Evolutionary conservation across 1,140 invertebrate genomes (phyloP).

Genomic region (Drosophila ercepeae): DNA sequence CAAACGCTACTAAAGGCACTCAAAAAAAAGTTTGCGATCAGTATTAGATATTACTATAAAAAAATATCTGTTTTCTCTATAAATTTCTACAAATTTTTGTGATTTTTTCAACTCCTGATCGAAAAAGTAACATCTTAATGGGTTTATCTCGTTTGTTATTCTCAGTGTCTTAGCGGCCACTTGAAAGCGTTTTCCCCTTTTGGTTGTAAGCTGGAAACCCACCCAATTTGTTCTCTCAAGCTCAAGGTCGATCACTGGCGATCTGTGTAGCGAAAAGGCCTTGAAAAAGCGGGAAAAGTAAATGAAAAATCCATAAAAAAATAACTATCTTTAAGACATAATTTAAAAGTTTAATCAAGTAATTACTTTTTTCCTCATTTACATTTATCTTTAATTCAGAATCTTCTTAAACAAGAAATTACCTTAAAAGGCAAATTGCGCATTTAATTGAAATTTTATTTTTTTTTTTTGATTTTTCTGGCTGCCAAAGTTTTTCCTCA

Average conservation of each 20-base stretch:
- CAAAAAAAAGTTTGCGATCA: not conserved
- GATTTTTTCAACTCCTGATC: no score
- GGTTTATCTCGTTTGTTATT: no score
- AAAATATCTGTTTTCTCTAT: no score
- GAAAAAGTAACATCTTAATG: no score
- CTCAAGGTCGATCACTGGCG: slow-evolving; percentile 29
- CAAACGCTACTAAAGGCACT: slow-evolving; percentile 34
- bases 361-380: not conserved
- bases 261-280: slow-evolving; percentile 11
- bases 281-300: not conserved
- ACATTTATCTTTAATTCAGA: no score
- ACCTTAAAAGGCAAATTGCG: slow-evolving; percentile 69
- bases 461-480: slow-evolving; percentile 32
- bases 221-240: slow-evolving; percentile 23
- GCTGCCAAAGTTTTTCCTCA: slow-evolving; percentile 34
- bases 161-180: slow-evolving; percentile 40
- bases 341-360: not conserved
- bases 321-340: not conserved
- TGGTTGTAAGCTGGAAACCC: slow-evolving; percentile 21
- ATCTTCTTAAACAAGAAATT: not conserved
- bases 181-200: slow-evolving; percentile 56
- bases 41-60: no score
- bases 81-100: no score
- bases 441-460: slow-evolving; percentile 35
- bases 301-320: not conserved